Base-by-base conservation (phyloP, 2,113 vertebrate species). In the Ameiurus melas region DNA sequence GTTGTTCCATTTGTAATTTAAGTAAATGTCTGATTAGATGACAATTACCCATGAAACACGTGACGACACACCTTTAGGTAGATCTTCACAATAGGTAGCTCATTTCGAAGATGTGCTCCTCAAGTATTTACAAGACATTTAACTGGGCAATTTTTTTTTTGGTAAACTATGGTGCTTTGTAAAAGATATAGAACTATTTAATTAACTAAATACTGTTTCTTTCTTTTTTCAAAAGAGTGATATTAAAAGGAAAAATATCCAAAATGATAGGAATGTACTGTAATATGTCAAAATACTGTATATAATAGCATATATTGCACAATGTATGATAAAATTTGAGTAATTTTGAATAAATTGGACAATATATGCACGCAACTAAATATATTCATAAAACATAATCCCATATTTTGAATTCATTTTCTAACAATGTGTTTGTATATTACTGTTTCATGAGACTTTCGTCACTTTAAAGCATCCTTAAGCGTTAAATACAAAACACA, bases 301-400 rank as follows among this genome's bases (percentile, higher is more conserved):
- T 85, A 92, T 93, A 86, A 92, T 86, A 92, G 90, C 83, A 92
- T 93, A 91, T 92, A 92, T 92, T 93, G 89, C 92, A 92, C 90
- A 90, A 93, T 93, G 86, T 92, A 91, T 91, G 88, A 92, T 90
- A 90, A 91, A 75, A 92, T 93, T 93, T 88, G 78, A 86, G 89
- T 92, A 93, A 93, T 94, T 93, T 93, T 92, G 90, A 91, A 91
- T 89, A 90, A 92, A 93, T 92, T 93, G 92, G 91, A 91, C 86
- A 89, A 90, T 91, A 93, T 92, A 92, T 92, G 94, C 92, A 94
- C 93, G 92, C 84, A 79, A 70, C 77, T 89, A 84, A 71, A 91
- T 77, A 90, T 91, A 92, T 91, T 81, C 58, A 92, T 79, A 64
- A 91, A 86, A 86, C 89, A 89, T 90, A 90, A 88, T 90, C 58